Base-by-base conservation (phyloP, 1,140 invertebrate genomes). In the Papilio polytes region DNA sequence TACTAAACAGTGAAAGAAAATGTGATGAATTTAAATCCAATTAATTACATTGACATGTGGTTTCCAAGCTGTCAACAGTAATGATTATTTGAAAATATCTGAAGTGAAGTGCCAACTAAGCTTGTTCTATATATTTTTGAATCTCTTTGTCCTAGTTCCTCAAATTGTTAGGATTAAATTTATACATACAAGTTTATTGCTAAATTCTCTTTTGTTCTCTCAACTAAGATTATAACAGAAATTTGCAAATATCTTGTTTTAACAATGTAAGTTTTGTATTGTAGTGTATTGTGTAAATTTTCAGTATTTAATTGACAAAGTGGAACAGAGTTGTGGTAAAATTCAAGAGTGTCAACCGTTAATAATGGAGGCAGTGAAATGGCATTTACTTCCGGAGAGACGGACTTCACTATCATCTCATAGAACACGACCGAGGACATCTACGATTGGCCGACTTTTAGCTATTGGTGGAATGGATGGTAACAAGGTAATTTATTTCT, bases 321-420 rank as follows among this genome's bases (percentile, higher is more conserved):
- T 99, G 53, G 98, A 98, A 92, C 96, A 85, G 41, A 93, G 95
- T 4, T 96, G 96, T 88, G 95, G 94, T n/a, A 94, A 95, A 82
- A 96, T 97, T 87, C 91, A 95, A 18, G 96, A 96, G 82, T 98
- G 98, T 89, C 98, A 98, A 90, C 97, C 98, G 84, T 95, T 99
- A 51, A 97, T 99, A 76, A 98, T 99, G 97, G 98, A 99, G 94
- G 98, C 98, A 48, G 96, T 99, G 80, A 99, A 98, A 88, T 99
- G 98, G 96, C 98, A 99, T 92, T 94, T 99, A 18, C 91, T 99
- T 80, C 98, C 98, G 8, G 98, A 99, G 89, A 94, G 98, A 78
- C 95, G 98, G 46, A 96, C 97, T 78, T 96, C 97, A 80, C 96
- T 98, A 81, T 97, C 97, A 80, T 96, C 96, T 59, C 94, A 96